These are phyloP conservation scores for Steatornis caripensis DNA, from an alignment of 2,113 vertebrate genomes.

Conservation along the genomic window DNA sequence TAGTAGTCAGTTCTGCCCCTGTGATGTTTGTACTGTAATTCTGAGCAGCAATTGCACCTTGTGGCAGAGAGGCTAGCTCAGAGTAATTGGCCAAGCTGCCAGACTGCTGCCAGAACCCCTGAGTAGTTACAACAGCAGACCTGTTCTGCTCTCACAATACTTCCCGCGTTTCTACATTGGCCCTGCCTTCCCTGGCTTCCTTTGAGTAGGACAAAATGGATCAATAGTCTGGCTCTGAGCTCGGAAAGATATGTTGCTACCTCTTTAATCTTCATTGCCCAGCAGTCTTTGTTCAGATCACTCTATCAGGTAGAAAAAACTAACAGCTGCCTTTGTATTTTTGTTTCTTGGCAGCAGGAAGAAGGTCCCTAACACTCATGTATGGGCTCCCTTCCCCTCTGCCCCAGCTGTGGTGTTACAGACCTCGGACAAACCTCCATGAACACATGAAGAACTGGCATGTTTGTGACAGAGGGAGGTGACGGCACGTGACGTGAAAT, in stretches of 20 bases:
- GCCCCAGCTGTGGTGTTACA: not conserved
- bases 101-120: not conserved
- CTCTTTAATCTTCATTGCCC: not conserved
- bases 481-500: accelerated
- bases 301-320: not conserved
- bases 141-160: not conserved
- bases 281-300: not conserved
- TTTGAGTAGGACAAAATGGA: not conserved
- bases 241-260: not conserved
- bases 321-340: not conserved
- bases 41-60: not conserved
- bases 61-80: not conserved
- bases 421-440: not conserved
- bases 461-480: not conserved
- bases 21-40: not conserved
- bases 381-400: not conserved
- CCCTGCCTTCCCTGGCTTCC: not conserved
- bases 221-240: not conserved
- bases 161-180: not conserved
- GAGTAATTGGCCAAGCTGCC: not conserved
- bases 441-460: not conserved
- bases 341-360: not conserved
- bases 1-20: not conserved
- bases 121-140: not conserved
- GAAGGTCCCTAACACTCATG: not conserved